Evolutionary conservation across 1,140 invertebrate genomes (phyloP).

Genomic region (Eumeta japonica): DNA sequence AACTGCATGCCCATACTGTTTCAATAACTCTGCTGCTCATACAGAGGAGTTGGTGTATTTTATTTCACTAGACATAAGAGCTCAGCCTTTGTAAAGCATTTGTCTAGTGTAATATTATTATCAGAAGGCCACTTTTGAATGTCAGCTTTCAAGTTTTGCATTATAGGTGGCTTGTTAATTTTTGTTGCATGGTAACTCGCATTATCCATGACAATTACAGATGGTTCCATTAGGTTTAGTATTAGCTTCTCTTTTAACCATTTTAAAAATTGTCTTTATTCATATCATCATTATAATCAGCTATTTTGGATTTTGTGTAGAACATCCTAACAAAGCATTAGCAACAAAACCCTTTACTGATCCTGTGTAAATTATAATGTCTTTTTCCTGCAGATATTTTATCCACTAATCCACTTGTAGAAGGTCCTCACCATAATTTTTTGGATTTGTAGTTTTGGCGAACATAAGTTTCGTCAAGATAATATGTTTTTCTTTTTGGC

Average conservation of each 20-base stretch:
- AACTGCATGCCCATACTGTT: conserved; percentile 1
- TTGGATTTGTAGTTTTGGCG: conserved; percentile 3
- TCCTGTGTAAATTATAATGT: conserved; percentile 6
- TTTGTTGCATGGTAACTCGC: conserved; percentile 3
- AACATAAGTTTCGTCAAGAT: conserved; percentile 6
- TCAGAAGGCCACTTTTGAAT: no score
- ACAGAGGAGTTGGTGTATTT: not conserved
- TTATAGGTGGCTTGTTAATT: conserved; percentile 2
- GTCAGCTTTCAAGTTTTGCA: not conserved
- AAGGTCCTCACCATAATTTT: conserved; percentile 4
- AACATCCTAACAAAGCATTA: conserved; percentile 4
- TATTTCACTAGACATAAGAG: not conserved
- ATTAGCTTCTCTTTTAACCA: conserved; percentile 3
- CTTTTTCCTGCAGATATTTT: conserved; percentile 5
- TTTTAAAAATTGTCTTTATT: not conserved
- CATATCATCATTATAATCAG: conserved; percentile 5
- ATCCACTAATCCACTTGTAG: conserved; percentile 1
- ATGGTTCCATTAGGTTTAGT: conserved; percentile 1
- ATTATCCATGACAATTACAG: no score
- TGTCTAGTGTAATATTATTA: no score
- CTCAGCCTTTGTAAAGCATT: no score
- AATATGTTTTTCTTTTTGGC: conserved; percentile 3
- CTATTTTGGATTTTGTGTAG: conserved; percentile 3
- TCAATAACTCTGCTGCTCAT: not conserved
- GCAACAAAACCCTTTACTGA: conserved; percentile 4